These are phyloP conservation scores for Epinephelus lanceolatus DNA, from an alignment of 2,113 vertebrate species.

Conservation along the genomic window DNA sequence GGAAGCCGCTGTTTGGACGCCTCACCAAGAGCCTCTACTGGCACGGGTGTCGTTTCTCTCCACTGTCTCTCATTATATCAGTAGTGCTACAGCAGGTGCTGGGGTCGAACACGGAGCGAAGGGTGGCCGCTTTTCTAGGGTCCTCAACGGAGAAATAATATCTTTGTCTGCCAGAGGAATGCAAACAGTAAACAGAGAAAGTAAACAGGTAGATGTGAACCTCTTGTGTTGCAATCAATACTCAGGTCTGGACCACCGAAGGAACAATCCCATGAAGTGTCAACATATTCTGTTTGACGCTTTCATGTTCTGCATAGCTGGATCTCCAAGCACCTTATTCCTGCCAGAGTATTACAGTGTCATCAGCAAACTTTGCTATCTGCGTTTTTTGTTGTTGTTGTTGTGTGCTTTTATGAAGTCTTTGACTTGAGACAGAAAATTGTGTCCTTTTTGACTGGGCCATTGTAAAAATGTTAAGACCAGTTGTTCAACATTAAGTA, in stretches of 20 bases:
- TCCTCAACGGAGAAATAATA: conserved; percentile 76
- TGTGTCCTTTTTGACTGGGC: neutral
- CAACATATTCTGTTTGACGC: conserved; percentile 52
- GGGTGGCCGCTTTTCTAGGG: conserved; percentile 68
- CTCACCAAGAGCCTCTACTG: conserved; percentile 69
- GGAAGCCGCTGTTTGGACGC: conserved; percentile 63
- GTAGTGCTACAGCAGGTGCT: conserved; percentile 53
- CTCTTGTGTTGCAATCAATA: conserved; percentile 72
- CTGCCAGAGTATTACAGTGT: conserved; percentile 19
- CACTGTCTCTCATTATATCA: conserved; percentile 74
- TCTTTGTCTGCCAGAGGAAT: conserved; percentile 74
- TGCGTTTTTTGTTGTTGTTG: conserved; percentile 16
- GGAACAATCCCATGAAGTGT: conserved; percentile 63
- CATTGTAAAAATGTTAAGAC: no score
- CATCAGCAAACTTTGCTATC: conserved; percentile 10
- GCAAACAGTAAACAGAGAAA: conserved; percentile 80
- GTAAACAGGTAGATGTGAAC: conserved; percentile 74
- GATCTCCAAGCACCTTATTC: conserved; percentile 14
- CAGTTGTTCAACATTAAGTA: no score
- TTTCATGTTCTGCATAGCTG: conserved; percentile 32
- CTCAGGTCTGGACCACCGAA: conserved; percentile 41
- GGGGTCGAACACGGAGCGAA: conserved; percentile 63
- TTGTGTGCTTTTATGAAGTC: conserved; percentile 23
- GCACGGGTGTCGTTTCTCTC: conserved; percentile 54
- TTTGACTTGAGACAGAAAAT: conserved; percentile 6